Evolutionary conservation across 1,140 invertebrate species (phyloP), one percentile per base, ranked within the genome.

Genomic region (Druon quercuslanigerum): DNA sequence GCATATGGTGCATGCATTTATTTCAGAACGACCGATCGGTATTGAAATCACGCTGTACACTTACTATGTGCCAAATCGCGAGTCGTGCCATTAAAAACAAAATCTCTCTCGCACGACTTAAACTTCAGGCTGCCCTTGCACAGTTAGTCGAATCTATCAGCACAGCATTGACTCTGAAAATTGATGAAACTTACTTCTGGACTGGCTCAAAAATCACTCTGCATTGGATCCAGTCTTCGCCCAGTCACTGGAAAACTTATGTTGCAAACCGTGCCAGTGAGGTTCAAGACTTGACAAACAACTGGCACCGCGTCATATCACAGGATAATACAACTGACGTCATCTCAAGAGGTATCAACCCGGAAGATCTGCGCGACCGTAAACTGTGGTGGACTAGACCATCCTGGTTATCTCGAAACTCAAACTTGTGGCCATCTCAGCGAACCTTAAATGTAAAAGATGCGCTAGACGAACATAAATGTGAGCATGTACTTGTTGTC

Each of bases 71-170:
- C 77, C 9, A 72, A 74, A 70, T 72, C 77, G 4, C 33, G 89
- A 75, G 90, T 92, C 8, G 87, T 91, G 92, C 92, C 46, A 66
- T 92, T 7, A n/a, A 40, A 92, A 92, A 83, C n/a, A 81, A 66
- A 17, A 54, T 83, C 14, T 87, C 90, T n/a, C 82, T 93, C 51
- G 92, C 93, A 12, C 60, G 90, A 77, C 78, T 93, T 14, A 92
- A 93, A 82, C 82, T 9, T 76, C 83, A n/a, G n/a, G n/a, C n/a
- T n/a, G n/a, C n/a, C n/a, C n/a, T n/a, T n/a, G n/a, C n/a, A n/a
- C n/a, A n/a, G n/a, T n/a, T n/a, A n/a, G n/a, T n/a, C n/a, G n/a
- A n/a, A n/a, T n/a, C n/a, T n/a, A n/a, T n/a, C n/a, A n/a, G n/a
- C n/a, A n/a, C n/a, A n/a, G n/a, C n/a, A n/a, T n/a, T n/a, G n/a